Conservation (phyloP, 2,797 vertebrate species). For the Cichlasoma orientale region DNA sequence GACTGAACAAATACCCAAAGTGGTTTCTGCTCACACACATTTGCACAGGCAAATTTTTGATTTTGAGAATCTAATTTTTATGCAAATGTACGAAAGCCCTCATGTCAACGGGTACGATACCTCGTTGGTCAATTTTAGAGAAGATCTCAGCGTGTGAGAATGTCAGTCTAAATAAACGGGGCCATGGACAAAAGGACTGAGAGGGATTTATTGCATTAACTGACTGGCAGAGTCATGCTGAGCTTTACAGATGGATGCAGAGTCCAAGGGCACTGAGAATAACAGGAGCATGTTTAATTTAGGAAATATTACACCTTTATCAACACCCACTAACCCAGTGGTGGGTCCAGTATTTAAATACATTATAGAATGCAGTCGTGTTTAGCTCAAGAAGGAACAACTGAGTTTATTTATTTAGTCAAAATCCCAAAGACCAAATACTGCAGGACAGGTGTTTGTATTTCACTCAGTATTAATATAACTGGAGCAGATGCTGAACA, state of each 20-base stretch:
- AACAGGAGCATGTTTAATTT: conserved; percentile 18
- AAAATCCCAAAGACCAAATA: background rate
- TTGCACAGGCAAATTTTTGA: background rate
- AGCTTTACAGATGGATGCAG: background rate
- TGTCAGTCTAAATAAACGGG: conserved; percentile 54
- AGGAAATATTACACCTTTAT: background rate
- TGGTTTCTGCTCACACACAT: background rate
- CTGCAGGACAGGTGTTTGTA: background rate
- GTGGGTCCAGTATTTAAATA: background rate
- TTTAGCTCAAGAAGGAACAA: background rate
- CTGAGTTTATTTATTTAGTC: background rate
- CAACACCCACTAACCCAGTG: background rate
- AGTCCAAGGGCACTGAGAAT: conserved; percentile 31
- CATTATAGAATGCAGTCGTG: background rate
- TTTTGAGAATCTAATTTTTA: conserved; percentile 1
- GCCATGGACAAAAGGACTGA: conserved; percentile 29
- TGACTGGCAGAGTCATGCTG: background rate
- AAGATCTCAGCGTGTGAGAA: conserved; percentile 41
- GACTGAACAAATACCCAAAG: background rate
- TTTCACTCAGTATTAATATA: background rate
- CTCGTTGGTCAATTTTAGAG: conserved; percentile 35
- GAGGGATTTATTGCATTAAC: conserved; percentile 50
- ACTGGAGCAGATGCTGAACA: background rate
- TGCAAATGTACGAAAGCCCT: background rate
- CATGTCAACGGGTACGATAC: conserved; percentile 18